Evolutionary conservation across 1,140 invertebrate species (phyloP).

Genomic region (Dysdera silvatica): DNA sequence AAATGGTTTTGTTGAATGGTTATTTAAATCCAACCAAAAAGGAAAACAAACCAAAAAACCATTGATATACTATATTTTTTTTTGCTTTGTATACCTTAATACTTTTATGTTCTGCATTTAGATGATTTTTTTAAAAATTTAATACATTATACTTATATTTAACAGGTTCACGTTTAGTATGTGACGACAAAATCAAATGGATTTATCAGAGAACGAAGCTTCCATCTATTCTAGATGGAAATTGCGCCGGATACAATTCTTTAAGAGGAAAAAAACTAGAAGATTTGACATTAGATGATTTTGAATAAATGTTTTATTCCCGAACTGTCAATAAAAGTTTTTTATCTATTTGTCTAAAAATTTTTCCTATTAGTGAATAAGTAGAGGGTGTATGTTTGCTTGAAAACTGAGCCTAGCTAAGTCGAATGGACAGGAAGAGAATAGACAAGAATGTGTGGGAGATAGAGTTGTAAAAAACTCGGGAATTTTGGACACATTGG

Average conservation of each 20-base stretch:
- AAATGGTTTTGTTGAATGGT: too few species aligned
- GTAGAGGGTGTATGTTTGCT: too few species aligned
- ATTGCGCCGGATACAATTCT: background rate
- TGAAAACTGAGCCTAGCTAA: too few species aligned
- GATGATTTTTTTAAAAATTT: background rate
- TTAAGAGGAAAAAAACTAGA: background rate
- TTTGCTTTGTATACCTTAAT: background rate
- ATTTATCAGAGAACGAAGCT: conserved; percentile 11
- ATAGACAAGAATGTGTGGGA: too few species aligned
- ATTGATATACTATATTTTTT: background rate
- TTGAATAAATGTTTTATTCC: background rate
- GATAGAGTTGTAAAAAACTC: too few species aligned
- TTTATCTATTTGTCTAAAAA: too few species aligned
- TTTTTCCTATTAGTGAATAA: too few species aligned
- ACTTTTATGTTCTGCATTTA: background rate
- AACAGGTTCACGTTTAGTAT: conserved; percentile 6
- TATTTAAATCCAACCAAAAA: too few species aligned
- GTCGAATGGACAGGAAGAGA: too few species aligned
- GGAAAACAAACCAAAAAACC: background rate
- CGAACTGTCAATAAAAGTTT: too few species aligned
- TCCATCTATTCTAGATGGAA: background rate
- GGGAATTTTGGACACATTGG: too few species aligned
- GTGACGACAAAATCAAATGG: conserved; percentile 14
- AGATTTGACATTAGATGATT: background rate
- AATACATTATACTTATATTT: background rate